Evolutionary conservation across 30 jellyfish, hydroid and myxozoan species (phyloP).

Genomic region (Clytia hemisphaerica): DNA sequence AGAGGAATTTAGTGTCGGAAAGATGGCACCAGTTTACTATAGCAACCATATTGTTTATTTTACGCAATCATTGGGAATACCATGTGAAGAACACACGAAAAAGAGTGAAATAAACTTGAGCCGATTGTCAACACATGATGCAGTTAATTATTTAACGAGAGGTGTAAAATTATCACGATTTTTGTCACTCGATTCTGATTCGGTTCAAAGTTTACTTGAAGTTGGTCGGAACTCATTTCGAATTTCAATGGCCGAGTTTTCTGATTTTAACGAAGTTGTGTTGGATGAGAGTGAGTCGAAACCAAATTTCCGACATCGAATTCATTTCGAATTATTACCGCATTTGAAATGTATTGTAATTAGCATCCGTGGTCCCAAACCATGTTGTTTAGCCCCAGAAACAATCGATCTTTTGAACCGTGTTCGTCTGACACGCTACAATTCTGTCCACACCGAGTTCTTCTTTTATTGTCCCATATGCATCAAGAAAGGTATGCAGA

Average conservation of each 20-base stretch:
- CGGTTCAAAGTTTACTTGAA: constrained; percentile 25
- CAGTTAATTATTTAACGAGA: neutral
- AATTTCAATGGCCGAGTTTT: neutral
- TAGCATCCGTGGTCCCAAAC: constrained; percentile 40
- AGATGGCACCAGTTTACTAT: constrained; percentile 17
- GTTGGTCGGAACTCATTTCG: constrained; percentile 6
- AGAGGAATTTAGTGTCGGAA: neutral
- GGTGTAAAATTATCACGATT: constrained; percentile 19
- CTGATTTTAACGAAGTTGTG: constrained; percentile 9
- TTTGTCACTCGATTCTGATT: constrained; percentile 23
- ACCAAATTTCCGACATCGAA: constrained; percentile 21
- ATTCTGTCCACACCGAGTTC: neutral
- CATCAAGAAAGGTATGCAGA: constrained; percentile 3
- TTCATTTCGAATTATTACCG: constrained; percentile 28
- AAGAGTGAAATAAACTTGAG: neutral
- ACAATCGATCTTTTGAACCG: constrained; percentile 28
- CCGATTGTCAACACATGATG: neutral
- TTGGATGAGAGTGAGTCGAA: neutral
- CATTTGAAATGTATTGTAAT: constrained; percentile 1
- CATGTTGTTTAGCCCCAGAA: constrained; percentile 48
- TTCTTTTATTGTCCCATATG: constrained; percentile 20
- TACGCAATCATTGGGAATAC: constrained; percentile 23
- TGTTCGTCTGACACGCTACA: constrained; percentile 22
- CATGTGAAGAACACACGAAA: constrained; percentile 39
- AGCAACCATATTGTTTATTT: constrained; percentile 41